phyloP scores from a whole-genome alignment of 1,140 invertebrate genomes.

The Drosophila azteca region DNA sequence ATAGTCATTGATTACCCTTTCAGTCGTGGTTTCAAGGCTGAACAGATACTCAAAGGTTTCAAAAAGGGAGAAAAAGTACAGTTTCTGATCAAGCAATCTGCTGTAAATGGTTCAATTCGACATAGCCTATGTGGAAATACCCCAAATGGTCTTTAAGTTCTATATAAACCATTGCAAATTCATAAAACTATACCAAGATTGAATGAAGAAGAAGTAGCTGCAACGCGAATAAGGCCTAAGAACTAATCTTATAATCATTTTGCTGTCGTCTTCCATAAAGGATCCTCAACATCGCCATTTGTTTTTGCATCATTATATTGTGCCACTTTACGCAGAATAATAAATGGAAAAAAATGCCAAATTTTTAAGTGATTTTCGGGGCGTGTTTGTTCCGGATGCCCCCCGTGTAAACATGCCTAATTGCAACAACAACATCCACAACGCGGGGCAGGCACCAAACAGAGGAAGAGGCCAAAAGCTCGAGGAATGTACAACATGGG shows the following conservation, averaged over 20 bases:
- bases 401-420: constrained; percentile 46
- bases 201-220: too few relatives aligned
- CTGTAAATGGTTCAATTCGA: not conserved
- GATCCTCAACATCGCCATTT: too few relatives aligned
- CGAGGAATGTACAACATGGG: constrained; percentile 35
- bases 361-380: constrained; percentile 49
- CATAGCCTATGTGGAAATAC: constrained; percentile 40
- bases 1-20: constrained; percentile 33
- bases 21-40: constrained; percentile 15
- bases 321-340: constrained; percentile 22
- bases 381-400: constrained; percentile 26
- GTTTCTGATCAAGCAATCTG: constrained; percentile 25
- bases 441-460: constrained; percentile 26
- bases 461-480: constrained; percentile 3
- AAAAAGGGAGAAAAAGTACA: constrained; percentile 6
- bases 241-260: not conserved
- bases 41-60: constrained; percentile 4
- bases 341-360: constrained; percentile 36
- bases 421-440: constrained; percentile 45
- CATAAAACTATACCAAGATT: not conserved
- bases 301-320: constrained; percentile 13
- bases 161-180: constrained; percentile 29
- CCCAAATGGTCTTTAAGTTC: constrained; percentile 31
- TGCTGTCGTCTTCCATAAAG: not conserved
- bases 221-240: too few relatives aligned